Evolutionary conservation across 1,140 invertebrate genomes (phyloP), one percentile per base, ranked within the genome.

Genomic region (Helicoverpa armigera): DNA sequence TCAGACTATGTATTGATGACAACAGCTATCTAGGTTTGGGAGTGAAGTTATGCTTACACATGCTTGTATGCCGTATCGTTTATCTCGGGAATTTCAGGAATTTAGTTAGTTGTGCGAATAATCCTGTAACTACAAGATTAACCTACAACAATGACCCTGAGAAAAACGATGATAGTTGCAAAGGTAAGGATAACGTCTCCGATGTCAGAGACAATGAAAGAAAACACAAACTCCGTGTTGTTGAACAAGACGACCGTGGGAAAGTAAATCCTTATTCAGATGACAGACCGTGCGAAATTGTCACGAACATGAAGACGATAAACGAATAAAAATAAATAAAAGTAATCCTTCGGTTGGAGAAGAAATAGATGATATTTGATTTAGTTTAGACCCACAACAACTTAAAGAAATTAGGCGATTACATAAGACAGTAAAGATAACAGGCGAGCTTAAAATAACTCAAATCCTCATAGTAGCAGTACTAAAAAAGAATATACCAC

Each of bases 201-300:
- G 23, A 16, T 72, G 50, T 72, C 48, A 13, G 31, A 72, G 50
- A 72, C 69, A 72, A 72, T 72, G 50, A 31, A 54, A 53, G 14
- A 54, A 72, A 72, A 72, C 69, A 72, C 14, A 50, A 72, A 72
- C 50, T 14, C 69, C 69, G 11, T 13, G 23, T 53, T 72, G 69
- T 72, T 72, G 69, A 72, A n/a, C 48, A 72, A 54, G 11, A 72
- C 12, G 50, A 54, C 18, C 43, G 50, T 72, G 69, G 69, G 69
- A 72, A 70, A 12, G 67, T 13, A 53, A 51, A 53, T 31, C 13
- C 23, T 51, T 54, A 51, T 53, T 14, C 12, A 11, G 11, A 5
- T 13, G n/a, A 10, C 14, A 7, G 16, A 23, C 18, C 3, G 14
- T 18, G 16, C 16, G 23, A 13, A 14, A 2, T 14, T 3, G 11